Percentiles rank a stretch among this genome's conserved stretches.
phyloP scores from a whole-genome alignment of 2,113 vertebrate species.

The Vimba vimba region DNA sequence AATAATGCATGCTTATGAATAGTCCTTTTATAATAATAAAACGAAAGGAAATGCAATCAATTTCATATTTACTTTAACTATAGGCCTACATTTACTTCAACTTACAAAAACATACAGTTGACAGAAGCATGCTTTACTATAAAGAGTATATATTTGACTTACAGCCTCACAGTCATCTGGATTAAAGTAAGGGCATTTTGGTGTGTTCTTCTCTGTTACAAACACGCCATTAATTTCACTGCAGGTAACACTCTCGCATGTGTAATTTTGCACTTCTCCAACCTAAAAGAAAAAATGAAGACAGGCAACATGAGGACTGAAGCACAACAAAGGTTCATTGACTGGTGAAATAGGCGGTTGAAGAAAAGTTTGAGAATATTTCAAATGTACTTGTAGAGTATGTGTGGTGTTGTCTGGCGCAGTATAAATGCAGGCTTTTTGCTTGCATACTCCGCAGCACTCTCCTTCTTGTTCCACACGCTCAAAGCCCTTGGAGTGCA shows the following conservation, averaged over 20 bases:
- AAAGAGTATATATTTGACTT: constrained; percentile 58
- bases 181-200: constrained; percentile 63
- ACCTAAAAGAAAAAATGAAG: constrained; percentile 27
- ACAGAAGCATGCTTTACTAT: too few relatives aligned
- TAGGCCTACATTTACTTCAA: too few relatives aligned
- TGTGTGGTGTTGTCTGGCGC: constrained; percentile 54
- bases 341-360: too few relatives aligned
- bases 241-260: constrained; percentile 76
- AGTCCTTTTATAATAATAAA: too few relatives aligned
- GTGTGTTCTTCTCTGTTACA: constrained; percentile 9
- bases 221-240: constrained; percentile 57
- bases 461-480: constrained; percentile 52
- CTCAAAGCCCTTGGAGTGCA: not conserved
- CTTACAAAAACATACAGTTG: too few relatives aligned
- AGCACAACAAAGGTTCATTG: not conserved
- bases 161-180: constrained; percentile 69
- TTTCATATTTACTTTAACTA: too few relatives aligned
- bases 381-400: constrained; percentile 64
- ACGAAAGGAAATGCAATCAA: too few relatives aligned
- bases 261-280: constrained; percentile 53
- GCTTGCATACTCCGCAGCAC: constrained; percentile 82
- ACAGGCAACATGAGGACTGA: not conserved
- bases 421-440: constrained; percentile 26
- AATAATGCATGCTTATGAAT: too few relatives aligned
- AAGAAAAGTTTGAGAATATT: not conserved